Base-by-base conservation (phyloP, 2,113 vertebrate genomes). In the Bucco capensis region DNA sequence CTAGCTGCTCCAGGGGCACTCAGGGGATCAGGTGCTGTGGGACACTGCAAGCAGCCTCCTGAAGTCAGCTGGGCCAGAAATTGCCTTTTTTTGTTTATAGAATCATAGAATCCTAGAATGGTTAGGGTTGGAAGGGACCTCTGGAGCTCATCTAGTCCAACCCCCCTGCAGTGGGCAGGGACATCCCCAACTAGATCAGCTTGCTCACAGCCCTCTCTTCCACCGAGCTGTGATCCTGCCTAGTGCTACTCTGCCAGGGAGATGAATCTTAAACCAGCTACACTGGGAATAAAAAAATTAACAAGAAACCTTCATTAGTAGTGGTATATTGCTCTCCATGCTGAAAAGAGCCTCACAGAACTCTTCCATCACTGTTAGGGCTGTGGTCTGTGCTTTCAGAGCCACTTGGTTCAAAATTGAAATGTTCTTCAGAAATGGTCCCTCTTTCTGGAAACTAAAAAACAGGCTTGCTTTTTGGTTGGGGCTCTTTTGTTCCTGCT, bases 1-100 rank as follows among this genome's bases (percentile, higher is more conserved):
- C 35, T 1, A 4, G 14, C 28, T 74, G 49, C 62, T n/a, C 25
- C 4, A 0, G 21, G 25, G 33, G 54, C 40, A 1, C 30, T 4
- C 13, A 4, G 2, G 1, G 0, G 13, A 10, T 19, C 23, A 1
- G 2, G 15, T 56, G 38, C 74, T 2, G 0, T 7, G 54, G 49
- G 49, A 35, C 44, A 17, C 38, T 2, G 5, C 40, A 13, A n/a
- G 30, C 23, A 46, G 6, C 10, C 30, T 27, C 27, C 51, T 9
- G 7, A 10, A 9, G 30, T 2, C 2, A 1, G 4, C 47, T 22
- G 57, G 13, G 4, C 19, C 46, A 42, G 27, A 19, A 86, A 49
- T 8, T 6, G 33, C 54, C 28, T 28, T 50, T 47, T 37, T 51
- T 40, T 49, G 12, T 4, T 38, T 47, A 10, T 5, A n/a, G n/a